phyloP scores from a whole-genome alignment of 2,888 invertebrate genomes.

The Eupithecia vulgata region DNA sequence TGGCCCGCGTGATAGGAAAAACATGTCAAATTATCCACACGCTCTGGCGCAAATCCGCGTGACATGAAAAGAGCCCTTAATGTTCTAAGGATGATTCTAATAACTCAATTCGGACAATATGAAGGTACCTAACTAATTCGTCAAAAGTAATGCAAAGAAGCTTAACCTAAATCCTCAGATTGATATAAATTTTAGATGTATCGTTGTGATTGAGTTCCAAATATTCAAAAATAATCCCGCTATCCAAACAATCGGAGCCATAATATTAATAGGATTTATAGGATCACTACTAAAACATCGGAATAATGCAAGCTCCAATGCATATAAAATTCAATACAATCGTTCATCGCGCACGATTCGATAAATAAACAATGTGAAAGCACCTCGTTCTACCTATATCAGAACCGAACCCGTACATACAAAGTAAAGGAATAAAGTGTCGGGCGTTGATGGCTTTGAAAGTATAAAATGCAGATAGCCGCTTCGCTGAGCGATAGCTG shows the following conservation, averaged over 20 bases:
- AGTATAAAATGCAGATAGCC: conserved; percentile 77
- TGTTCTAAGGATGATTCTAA: no score
- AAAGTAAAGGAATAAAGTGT: conserved; percentile 70
- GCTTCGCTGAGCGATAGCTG: conserved; percentile 69
- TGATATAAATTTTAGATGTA: not conserved
- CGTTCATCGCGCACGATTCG: conserved; percentile 57
- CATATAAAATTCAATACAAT: conserved; percentile 59
- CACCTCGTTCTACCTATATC: conserved; percentile 50
- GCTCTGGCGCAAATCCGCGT: no score
- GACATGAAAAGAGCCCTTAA: no score
- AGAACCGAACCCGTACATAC: conserved; percentile 50
- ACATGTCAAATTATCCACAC: no score
- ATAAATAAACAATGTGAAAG: conserved; percentile 67
- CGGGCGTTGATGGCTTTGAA: conserved; percentile 61
- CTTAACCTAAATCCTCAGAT: not conserved
- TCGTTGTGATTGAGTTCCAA: conserved; percentile 2
- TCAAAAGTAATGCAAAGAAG: not conserved
- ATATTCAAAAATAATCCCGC: conserved; percentile 11
- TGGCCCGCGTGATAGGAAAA: no score
- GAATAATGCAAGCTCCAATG: conserved; percentile 48
- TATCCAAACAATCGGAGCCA: conserved; percentile 16
- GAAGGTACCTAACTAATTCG: no score
- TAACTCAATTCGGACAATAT: no score
- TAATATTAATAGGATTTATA: conserved; percentile 20
- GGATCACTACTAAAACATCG: conserved; percentile 40